Conservation (phyloP, 2,888 invertebrate genomes). For the Leptogaster cylindrica region DNA sequence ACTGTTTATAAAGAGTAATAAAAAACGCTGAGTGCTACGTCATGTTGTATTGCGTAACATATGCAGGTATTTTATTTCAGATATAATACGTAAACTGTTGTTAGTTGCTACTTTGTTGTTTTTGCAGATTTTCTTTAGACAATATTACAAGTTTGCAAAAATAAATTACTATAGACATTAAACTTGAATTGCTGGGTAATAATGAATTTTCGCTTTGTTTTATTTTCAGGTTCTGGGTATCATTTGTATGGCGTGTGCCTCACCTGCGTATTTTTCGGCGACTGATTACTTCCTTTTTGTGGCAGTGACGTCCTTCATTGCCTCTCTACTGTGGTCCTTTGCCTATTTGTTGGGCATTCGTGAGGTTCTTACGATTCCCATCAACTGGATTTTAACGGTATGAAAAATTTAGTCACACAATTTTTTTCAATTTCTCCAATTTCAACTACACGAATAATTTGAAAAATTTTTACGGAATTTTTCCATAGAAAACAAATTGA, state of each 20-base stretch:
- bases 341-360: constrained; percentile 81
- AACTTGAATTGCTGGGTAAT: too few species aligned
- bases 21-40: not conserved
- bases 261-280: constrained; percentile 69
- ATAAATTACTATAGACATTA: too few species aligned
- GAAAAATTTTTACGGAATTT: not conserved
- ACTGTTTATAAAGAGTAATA: not conserved
- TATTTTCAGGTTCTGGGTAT: constrained; percentile 86
- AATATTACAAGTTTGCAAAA: too few species aligned
- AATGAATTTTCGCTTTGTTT: too few species aligned
- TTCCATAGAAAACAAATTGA: not conserved
- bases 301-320: constrained; percentile 80
- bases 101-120: too few species aligned
- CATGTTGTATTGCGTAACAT: not conserved
- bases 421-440: too few species aligned
- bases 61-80: not conserved
- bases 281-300: constrained; percentile 88
- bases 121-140: too few species aligned
- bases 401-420: too few species aligned
- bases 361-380: constrained; percentile 77
- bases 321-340: constrained; percentile 80
- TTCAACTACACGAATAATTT: too few species aligned
- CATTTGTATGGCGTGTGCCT: constrained; percentile 81
- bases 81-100: not conserved
- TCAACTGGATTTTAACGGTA: constrained; percentile 85